Percentiles rank a stretch among this genome's conserved stretches.
Evolutionary conservation across 2,113 vertebrate species (phyloP).

Genomic region (Solea solea): DNA sequence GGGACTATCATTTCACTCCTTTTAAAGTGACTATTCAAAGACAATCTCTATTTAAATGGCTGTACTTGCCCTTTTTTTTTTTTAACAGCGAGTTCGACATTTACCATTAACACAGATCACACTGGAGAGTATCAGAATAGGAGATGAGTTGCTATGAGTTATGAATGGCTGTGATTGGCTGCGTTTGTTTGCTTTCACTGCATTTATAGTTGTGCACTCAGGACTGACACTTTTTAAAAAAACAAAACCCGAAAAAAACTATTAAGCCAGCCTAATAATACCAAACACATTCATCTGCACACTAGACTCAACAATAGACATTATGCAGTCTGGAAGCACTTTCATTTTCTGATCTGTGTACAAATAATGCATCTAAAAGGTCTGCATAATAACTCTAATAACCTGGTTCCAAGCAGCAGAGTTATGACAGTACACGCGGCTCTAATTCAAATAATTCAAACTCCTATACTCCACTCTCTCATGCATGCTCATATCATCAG

Average conservation of each 20-base stretch:
- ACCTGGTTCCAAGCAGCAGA: neutral
- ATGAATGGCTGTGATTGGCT: neutral
- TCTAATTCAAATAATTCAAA: neutral
- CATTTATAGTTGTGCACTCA: neutral
- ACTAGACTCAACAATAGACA: neutral
- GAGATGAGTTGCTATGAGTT: constrained; percentile 5
- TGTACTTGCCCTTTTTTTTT: constrained; percentile 9
- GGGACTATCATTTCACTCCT: constrained; percentile 62
- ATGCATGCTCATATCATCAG: too few relatives aligned
- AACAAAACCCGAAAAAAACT: too few relatives aligned
- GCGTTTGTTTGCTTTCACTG: constrained; percentile 11
- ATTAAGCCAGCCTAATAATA: too few relatives aligned
- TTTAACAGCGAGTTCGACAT: constrained; percentile 1
- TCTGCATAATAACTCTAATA: neutral
- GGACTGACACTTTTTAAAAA: neutral
- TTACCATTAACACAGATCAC: constrained; percentile 1
- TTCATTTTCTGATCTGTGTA: neutral
- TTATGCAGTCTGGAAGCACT: too few relatives aligned
- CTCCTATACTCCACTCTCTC: too few relatives aligned
- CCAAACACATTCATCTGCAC: neutral
- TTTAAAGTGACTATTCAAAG: constrained; percentile 54
- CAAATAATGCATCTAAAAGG: neutral
- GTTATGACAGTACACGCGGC: neutral
- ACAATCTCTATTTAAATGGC: constrained; percentile 28
- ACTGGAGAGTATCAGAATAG: neutral